Evolutionary conservation across 2,113 vertebrate genomes (phyloP).

Genomic region (Pitta sordida): DNA sequence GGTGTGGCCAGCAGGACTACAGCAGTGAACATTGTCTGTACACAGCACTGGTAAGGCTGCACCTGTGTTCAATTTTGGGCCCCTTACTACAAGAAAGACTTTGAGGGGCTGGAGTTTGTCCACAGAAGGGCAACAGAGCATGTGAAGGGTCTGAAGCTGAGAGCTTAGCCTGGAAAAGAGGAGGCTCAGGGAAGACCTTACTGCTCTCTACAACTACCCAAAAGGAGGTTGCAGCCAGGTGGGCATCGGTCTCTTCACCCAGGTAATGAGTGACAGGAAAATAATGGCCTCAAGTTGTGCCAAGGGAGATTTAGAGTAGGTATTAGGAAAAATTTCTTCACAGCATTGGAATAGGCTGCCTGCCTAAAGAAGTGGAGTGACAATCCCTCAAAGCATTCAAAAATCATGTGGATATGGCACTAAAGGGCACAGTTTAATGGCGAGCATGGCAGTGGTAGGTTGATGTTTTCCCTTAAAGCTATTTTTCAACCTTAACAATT

Average conservation of each 20-base stretch:
- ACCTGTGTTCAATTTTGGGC: neutral
- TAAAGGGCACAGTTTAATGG: neutral
- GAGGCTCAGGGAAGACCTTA: neutral
- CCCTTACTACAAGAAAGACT: too few species aligned
- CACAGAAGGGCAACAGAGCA: neutral
- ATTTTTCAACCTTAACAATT: neutral
- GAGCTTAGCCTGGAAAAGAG: neutral
- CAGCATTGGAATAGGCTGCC: neutral
- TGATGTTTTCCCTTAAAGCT: fast-evolving
- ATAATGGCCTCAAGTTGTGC: neutral
- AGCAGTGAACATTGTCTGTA: neutral
- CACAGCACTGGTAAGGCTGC: neutral
- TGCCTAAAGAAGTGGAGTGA: neutral
- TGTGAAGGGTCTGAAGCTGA: neutral
- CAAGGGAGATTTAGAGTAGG: neutral
- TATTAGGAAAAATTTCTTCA: neutral
- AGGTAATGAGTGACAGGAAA: neutral
- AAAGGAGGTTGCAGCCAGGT: neutral
- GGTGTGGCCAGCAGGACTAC: neutral
- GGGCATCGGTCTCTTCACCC: neutral
- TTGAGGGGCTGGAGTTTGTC: fast-evolving
- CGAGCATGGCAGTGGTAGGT: neutral
- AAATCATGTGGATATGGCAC: neutral
- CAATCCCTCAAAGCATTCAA: neutral
- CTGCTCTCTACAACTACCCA: neutral